These are phyloP conservation scores for Epizoanthus scotinus DNA, from an alignment of 92 coral and sea anemone genomes.

Conservation along the genomic window DNA sequence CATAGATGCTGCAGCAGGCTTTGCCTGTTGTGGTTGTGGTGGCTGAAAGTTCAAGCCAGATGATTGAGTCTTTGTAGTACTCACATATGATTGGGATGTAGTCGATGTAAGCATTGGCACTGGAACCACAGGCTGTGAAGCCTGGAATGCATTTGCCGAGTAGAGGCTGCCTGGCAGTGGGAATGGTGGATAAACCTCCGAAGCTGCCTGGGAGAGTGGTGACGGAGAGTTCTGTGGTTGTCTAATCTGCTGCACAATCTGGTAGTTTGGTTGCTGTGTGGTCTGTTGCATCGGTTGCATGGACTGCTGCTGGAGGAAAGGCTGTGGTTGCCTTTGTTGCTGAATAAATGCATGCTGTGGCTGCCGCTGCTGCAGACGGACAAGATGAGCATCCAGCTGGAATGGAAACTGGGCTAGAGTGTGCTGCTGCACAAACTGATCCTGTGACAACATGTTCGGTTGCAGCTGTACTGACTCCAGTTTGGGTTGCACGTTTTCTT, in stretches of 20 bases:
- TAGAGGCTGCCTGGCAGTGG: slow-evolving; percentile 70
- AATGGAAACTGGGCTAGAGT: slow-evolving; percentile 65
- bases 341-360: slow-evolving; percentile 47
- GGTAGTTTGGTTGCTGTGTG: slow-evolving; percentile 65
- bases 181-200: slow-evolving; percentile 75
- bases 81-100: slow-evolving; percentile 78
- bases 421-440: slow-evolving; percentile 68
- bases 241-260: slow-evolving; percentile 62
- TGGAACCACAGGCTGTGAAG: slow-evolving; percentile 77
- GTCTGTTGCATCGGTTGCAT: slow-evolving; percentile 77
- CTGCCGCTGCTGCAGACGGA: slow-evolving; percentile 77
- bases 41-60: slow-evolving; percentile 75
- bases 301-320: slow-evolving; percentile 70
- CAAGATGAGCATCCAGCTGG: slow-evolving; percentile 60
- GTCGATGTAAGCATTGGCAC: slow-evolving; percentile 81
- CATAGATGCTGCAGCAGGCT: slow-evolving; percentile 67
- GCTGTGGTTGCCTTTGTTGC: slow-evolving; percentile 43
- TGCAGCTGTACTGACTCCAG: slow-evolving; percentile 61
- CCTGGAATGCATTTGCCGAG: slow-evolving; percentile 82
- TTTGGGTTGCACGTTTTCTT: slow-evolving; percentile 65
- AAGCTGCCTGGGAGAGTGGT: slow-evolving; percentile 84
- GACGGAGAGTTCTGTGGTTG: slow-evolving; percentile 87
- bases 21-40: slow-evolving; percentile 74
- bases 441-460: slow-evolving; percentile 68
- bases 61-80: slow-evolving; percentile 75